Conservation (phyloP, 2,113 vertebrate species). For the Anser brachyrhynchus region DNA sequence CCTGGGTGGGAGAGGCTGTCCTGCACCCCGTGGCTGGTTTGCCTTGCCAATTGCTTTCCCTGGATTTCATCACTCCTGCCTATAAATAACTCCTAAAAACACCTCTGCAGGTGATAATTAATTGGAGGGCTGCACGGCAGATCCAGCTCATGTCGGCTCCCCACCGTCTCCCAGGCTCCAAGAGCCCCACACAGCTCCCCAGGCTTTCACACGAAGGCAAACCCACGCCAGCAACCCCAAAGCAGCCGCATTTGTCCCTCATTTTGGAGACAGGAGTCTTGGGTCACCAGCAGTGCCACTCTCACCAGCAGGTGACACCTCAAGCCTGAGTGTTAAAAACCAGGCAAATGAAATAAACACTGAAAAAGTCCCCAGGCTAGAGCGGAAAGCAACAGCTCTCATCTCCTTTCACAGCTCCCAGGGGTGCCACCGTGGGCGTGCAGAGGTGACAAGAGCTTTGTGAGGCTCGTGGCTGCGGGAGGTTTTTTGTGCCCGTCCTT, state of each 20-base stretch:
- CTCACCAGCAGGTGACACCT: not conserved
- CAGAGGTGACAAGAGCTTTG: not conserved
- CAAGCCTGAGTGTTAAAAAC: not conserved
- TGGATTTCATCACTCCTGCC: not conserved
- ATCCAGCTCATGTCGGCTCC: not conserved
- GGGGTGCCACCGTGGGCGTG: too few species aligned
- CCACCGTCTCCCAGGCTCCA: not conserved
- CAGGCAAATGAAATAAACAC: not conserved
- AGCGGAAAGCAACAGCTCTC: not conserved
- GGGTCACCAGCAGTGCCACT: not conserved
- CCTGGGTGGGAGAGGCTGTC: rapidly evolving
- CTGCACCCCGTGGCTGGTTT: not conserved
- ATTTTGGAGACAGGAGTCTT: not conserved
- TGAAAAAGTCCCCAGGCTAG: rapidly evolving
- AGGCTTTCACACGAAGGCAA: not conserved
- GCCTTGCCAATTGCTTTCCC: not conserved
- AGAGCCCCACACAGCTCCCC: not conserved
- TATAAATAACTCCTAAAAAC: not conserved
- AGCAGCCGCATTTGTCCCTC: rapidly evolving
- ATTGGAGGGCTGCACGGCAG: not conserved
- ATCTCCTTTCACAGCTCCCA: not conserved
- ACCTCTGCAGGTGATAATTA: not conserved
- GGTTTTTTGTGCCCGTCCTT: not conserved
- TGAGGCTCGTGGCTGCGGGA: not conserved
- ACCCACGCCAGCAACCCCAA: not conserved